A percentile compares a stretch with the other conserved stretches of the same genome.
phyloP scores from a whole-genome alignment of 2,888 invertebrate species.

The Itoplectis maculator region DNA sequence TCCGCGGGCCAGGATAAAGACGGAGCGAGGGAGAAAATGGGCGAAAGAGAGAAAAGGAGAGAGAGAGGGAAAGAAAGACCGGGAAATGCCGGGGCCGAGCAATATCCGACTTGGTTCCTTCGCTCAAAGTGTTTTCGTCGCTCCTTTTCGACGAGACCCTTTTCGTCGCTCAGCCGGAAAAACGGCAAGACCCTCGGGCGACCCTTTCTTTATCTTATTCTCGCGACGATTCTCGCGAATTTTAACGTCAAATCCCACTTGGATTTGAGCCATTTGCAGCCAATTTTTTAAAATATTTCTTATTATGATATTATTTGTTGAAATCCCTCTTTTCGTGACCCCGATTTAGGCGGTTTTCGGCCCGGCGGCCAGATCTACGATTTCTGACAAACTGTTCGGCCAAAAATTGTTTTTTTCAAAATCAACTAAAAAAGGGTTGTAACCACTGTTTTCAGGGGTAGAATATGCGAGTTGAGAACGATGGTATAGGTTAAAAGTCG shows the following conservation, averaged over 20 bases:
- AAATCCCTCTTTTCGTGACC: background rate
- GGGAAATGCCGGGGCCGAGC: constrained; percentile 29
- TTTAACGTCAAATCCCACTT: too few relatives aligned
- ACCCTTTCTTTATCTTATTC: background rate
- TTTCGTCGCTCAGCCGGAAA: constrained; percentile 12
- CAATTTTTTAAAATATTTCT: background rate
- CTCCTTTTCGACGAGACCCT: background rate
- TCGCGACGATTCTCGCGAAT: background rate
- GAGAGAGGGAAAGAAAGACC: background rate
- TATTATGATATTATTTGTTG: background rate
- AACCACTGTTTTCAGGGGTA: too few relatives aligned
- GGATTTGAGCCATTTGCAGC: too few relatives aligned
- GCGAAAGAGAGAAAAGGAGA: background rate
- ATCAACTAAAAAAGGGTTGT: too few relatives aligned
- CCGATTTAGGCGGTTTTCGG: too few relatives aligned
- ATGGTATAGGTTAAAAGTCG: too few relatives aligned
- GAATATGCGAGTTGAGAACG: too few relatives aligned
- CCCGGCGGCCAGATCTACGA: too few relatives aligned
- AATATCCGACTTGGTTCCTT: constrained; percentile 37
- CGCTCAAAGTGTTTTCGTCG: constrained; percentile 27
- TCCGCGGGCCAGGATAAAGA: constrained; percentile 46
- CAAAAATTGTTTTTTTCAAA: too few relatives aligned
- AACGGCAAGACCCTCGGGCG: background rate
- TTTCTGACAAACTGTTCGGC: too few relatives aligned
- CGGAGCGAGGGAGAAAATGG: background rate